Base-by-base conservation (phyloP, 2,113 vertebrate genomes). In the Seriola rivoliana region DNA sequence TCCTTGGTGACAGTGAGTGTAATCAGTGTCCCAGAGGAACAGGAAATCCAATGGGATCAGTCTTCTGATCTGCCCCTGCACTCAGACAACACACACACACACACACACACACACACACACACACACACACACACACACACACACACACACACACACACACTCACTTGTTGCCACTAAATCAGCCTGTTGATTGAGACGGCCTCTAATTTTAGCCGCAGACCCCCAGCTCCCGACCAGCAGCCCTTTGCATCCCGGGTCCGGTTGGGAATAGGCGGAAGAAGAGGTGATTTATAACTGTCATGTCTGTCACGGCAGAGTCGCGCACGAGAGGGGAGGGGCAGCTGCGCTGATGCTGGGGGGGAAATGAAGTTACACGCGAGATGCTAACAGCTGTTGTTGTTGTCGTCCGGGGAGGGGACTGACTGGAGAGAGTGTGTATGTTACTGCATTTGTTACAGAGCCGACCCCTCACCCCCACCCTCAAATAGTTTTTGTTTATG, bases 201-300 rank as follows among this genome's bases (percentile, higher is more conserved):
- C 82, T 84, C 93, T 95, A 94, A 94, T 93, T 94, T 95, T 94
- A 94, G 94, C 89, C 85, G 1, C 82, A 36, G 80, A 74, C 80
- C 73, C 71, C 89, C 54, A 67, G 60, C 75, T 87, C 75, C 80
- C 77, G 5, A 78, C 78, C 65, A 75, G 79, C 73, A 72, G 78
- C 55, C n/a, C 71, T 64, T 78, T 68, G 70, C 81, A 59, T 89
- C 85, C 83, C 32, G 55, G 80, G 76, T 69, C 86, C 44, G 78
- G 86, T 85, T 85, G 85, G 90, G 81, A 92, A 89, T 32, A 86
- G 74, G 66, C 85, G 92, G 95, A 94, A 94, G 90, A 89, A 76
- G 81, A 89, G 84, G 88, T 90, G 88, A 93, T 95, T 94, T 92
- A 93, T 95, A 91, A 92, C 88, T 94, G 94, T 94, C 94, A 91